phyloP scores from a whole-genome alignment of 2,113 vertebrate genomes.

The Sialia sialis region DNA sequence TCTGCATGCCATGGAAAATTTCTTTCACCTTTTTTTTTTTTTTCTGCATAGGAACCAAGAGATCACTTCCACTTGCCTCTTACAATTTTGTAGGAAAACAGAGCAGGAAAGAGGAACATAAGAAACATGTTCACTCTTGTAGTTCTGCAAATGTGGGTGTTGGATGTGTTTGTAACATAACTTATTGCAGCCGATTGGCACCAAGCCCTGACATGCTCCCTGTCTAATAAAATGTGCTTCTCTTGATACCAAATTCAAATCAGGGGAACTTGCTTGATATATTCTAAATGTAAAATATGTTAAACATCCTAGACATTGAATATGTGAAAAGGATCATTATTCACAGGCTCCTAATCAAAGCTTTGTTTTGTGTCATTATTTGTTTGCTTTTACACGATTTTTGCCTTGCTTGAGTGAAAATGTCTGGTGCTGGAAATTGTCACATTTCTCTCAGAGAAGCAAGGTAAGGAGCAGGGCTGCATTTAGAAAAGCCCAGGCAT shows the following conservation, averaged over 20 bases:
- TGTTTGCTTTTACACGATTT: constrained; percentile 58
- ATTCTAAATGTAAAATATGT: constrained; percentile 7
- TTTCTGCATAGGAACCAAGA: background rate
- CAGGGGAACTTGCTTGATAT: background rate
- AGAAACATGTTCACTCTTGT: constrained; percentile 59
- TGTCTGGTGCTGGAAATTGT: background rate
- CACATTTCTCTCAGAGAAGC: background rate
- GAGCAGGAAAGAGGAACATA: constrained; percentile 3
- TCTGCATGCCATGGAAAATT: background rate
- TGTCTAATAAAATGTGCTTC: constrained; percentile 23
- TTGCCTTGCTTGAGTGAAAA: constrained; percentile 48
- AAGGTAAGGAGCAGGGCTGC: background rate
- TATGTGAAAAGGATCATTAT: constrained; percentile 47
- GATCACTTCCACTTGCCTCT: background rate
- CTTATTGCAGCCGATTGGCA: background rate
- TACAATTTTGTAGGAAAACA: background rate
- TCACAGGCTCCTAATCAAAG: constrained; percentile 56
- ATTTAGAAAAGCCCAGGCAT: background rate
- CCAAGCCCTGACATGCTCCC: constrained; percentile 59
- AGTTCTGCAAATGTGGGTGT: background rate
- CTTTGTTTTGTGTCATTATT: constrained; percentile 46
- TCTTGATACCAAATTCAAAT: background rate
- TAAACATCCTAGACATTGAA: constrained; percentile 23
- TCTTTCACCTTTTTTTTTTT: background rate
- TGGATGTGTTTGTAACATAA: constrained; percentile 6